phyloP scores from a whole-genome alignment of 2,113 vertebrate species.

The Tetrao urogallus region DNA sequence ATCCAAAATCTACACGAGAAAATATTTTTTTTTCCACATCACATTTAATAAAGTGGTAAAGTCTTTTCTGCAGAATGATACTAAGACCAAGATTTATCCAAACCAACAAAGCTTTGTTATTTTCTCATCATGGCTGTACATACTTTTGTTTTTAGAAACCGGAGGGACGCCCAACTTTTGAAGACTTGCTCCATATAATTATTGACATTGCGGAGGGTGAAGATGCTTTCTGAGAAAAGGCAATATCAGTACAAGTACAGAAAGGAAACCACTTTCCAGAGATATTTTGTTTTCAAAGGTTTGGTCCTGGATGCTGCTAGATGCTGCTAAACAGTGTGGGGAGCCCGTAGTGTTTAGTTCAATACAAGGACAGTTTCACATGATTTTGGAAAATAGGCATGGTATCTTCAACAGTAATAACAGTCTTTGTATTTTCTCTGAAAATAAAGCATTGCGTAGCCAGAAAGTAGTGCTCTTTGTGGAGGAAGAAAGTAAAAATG shows the following conservation, averaged over 20 bases:
- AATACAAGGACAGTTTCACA: background rate
- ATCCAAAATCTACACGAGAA: background rate
- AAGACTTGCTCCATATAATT: constrained; percentile 76
- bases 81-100: background rate
- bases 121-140: background rate
- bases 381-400: background rate
- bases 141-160: constrained; percentile 78
- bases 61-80: background rate
- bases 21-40: background rate
- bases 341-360: background rate
- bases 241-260: background rate
- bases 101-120: background rate
- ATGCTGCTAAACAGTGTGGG: background rate
- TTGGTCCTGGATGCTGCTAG: background rate
- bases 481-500: background rate
- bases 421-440: background rate
- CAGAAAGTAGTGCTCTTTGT: background rate
- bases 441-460: background rate
- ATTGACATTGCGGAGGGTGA: constrained; percentile 79
- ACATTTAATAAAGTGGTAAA: background rate
- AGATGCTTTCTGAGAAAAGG: constrained; percentile 74
- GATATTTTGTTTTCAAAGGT: background rate
- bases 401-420: background rate
- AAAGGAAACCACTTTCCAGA: background rate
- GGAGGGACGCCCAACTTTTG: constrained; percentile 80